Percentiles rank a stretch among this genome's conserved stretches.
Evolutionary conservation across 2,888 invertebrate species (phyloP).

Genomic region (Eremobia ochroleuca): DNA sequence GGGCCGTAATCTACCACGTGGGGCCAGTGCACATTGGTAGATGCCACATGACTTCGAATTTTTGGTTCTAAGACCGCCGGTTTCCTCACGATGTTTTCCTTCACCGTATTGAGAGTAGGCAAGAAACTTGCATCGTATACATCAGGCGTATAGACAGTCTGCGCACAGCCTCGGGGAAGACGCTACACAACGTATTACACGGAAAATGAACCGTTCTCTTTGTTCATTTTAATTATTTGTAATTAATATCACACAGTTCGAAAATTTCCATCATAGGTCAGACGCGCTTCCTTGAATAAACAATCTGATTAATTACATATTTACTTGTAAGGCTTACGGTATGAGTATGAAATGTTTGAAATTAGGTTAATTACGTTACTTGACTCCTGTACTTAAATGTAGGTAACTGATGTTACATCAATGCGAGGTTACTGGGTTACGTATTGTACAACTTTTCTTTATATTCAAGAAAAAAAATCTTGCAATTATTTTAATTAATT

Average conservation of each 20-base stretch:
- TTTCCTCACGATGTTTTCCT: too few species aligned
- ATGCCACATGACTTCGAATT: too few species aligned
- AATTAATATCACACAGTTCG: conserved; percentile 12
- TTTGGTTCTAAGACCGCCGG: too few species aligned
- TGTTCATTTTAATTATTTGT: conserved; percentile 12
- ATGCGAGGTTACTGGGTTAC: background rate
- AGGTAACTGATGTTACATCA: conserved; percentile 2
- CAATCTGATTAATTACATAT: conserved; percentile 39
- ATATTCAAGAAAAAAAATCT: background rate
- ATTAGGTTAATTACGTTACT: conserved; percentile 28
- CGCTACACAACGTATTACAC: background rate
- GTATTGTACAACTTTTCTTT: background rate
- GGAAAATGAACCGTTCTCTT: conserved; percentile 4
- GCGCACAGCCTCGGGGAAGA: background rate
- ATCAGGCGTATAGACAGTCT: background rate
- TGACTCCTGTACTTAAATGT: background rate
- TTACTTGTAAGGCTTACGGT: conserved; percentile 18
- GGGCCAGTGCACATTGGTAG: too few species aligned
- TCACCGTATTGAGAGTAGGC: background rate
- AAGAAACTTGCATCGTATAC: background rate
- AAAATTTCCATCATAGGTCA: conserved; percentile 15
- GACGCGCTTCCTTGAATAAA: background rate
- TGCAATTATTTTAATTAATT: background rate
- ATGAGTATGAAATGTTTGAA: conserved; percentile 9
- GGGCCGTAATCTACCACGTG: too few species aligned